Base-by-base conservation (phyloP, 1,140 invertebrate species). In the Aricia agestis region DNA sequence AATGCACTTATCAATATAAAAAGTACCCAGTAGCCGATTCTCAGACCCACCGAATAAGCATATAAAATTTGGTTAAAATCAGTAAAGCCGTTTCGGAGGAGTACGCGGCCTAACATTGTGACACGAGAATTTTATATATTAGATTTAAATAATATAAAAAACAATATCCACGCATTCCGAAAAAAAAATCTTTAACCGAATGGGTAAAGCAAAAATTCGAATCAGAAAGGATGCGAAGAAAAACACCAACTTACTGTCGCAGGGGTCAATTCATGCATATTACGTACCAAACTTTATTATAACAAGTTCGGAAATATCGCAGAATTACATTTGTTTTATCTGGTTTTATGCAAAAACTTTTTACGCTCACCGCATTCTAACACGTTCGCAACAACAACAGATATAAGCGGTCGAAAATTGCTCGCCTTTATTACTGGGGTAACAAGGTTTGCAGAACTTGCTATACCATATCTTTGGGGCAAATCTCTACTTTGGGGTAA, bases 341-440 rank as follows among this genome's bases (percentile, higher is more conserved):
- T 72, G 78, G 72, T 74, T 76, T 59, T 68, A 73, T 77, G 74
- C 65, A 72, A 74, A 78, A 79, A 77, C 68, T 81, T 81, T 75
- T 68, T 67, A 69, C 69, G 68, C 67, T 73, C 71, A 77, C 75
- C 76, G 71, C 68, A 68, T 72, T 72, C 65, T 57, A 76, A 72
- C 79, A 77, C 78, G 79, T 76, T 78, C 72, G 69, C 72, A 77
- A 79, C 79, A 81, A 81, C 79, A 77, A 81, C 72, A 77, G 77
- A 77, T 77, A 81, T 81, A 80, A 76, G 72, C 71, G 75, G 75
- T 74, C 75, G 75, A 76, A 74, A 76, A 76, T 76, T 72, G 75
- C 72, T 70, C 70, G 72, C 69, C 72, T 80, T 80, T 78, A 78
- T 80, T 78, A 78, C 76, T 58, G 72, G 71, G 72, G 72, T 76